Base-by-base conservation (phyloP, 2,888 invertebrate genomes). In the Palloptera scutellata region DNA sequence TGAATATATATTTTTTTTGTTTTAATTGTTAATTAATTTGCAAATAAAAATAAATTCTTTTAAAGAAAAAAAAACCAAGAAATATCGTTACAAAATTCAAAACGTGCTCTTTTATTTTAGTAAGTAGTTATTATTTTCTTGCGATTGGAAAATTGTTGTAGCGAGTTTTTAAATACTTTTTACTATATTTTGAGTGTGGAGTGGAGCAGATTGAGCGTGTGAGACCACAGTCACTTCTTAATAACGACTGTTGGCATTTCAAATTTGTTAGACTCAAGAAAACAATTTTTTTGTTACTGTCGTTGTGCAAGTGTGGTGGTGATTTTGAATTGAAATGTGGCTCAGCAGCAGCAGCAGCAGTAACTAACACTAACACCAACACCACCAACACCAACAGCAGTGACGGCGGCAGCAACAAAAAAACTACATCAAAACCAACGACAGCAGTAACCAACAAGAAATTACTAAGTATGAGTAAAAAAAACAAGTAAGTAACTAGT, bases 221-320 rank as follows among this genome's bases (percentile, higher is more conserved):
- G 76, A 74, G 76, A 74, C 77, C 77, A 75, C 77, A 75, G 75
- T 75, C 76, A 77, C 78, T 77, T 76, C 77, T 78, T 77, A 77
- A 73, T 75, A 74, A 74, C 75, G 78, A 78, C 78, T 78, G 77
- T 70, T 76, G 76, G 67, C 69, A 59, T 70, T 66, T 69, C 55
- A 64, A 64, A 69, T 72, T 59, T 66, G 70, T 71, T 71, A 73
- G 74, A 74, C 72, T 71, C 70, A 76, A 75, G 76, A 76, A 76
- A 76, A 75, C 76, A 74, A 73, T 74, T 74, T 74, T 61, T 76
- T 73, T 72, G 73, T 73, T 71, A 57, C 61, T 67, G 48, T 65
- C 60, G 52, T 11, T 64, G 53, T 6, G 3, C 3, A 4, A 30
- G 30, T n/a, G 13, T 67, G 55, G 52, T 17, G 43, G 17, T 61